phyloP scores from a whole-genome alignment of 2,888 invertebrate genomes.

The Rhabditoides inermis region DNA sequence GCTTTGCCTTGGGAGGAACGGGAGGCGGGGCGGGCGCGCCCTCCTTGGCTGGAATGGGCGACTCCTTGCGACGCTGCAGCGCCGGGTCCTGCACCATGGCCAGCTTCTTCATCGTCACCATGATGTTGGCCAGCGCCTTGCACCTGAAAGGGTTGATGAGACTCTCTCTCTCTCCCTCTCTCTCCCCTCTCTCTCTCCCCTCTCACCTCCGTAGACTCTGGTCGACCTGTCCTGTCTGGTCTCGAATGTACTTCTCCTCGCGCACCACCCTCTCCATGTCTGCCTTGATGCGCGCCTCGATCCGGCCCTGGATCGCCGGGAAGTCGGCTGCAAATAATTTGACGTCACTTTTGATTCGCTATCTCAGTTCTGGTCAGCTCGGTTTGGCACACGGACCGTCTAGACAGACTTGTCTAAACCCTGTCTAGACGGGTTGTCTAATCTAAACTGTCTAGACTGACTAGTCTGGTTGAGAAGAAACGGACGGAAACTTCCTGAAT shows the following conservation, averaged over 20 bases:
- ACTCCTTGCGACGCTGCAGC: conserved; percentile 4
- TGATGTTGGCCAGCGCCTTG: conserved; percentile 90
- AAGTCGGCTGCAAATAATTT: conserved; percentile 62
- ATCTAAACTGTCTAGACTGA: no score
- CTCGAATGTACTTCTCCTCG: conserved; percentile 84
- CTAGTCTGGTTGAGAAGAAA: no score
- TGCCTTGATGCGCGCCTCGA: conserved; percentile 75
- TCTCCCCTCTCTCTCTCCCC: no score
- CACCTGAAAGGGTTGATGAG: conserved; percentile 64
- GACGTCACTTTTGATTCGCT: no score
- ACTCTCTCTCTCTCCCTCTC: no score
- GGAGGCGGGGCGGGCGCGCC: not conserved
- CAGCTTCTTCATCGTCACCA: conserved; percentile 68
- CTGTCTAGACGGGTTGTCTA: no score
- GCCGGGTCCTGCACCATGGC: conserved; percentile 52
- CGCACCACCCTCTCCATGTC: conserved; percentile 86
- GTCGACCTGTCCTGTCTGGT: conserved; percentile 65
- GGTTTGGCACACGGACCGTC: no score
- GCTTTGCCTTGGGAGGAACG: not conserved
- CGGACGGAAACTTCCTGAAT: no score
- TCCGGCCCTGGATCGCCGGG: conserved; percentile 77
- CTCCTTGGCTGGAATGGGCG: not conserved
- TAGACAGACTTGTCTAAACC: no score
- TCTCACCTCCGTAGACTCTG: conserved; percentile 27
- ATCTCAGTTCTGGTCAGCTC: no score